Percentiles rank a stretch among this genome's conserved stretches.
Conservation (phyloP, 2,888 invertebrate genomes). For the Endomychus coccineus region DNA sequence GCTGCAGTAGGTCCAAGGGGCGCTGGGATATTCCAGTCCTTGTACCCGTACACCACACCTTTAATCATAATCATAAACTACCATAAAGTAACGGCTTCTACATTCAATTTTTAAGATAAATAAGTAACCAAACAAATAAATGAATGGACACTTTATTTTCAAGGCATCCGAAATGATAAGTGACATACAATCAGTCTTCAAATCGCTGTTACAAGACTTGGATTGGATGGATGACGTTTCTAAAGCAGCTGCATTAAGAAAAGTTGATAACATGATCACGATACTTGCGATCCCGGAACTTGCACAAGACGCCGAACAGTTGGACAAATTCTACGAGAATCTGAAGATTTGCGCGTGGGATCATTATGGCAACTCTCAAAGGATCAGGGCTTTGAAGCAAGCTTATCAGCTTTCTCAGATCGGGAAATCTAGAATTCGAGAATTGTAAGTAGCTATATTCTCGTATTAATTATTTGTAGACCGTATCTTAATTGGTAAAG, state of each 20-base stretch:
- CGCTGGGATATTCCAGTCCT: too few species aligned
- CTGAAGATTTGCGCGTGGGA: slow-evolving; percentile 38
- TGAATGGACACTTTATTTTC: slow-evolving; percentile 3
- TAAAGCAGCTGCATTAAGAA: slow-evolving; percentile 43
- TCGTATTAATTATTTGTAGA: too few species aligned
- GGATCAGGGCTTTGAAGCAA: slow-evolving; percentile 35
- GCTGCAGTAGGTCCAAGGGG: too few species aligned
- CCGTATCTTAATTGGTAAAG: too few species aligned
- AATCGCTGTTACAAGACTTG: slow-evolving; percentile 41
- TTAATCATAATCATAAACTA: too few species aligned
- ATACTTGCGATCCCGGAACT: slow-evolving; percentile 37
- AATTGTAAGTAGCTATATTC: slow-evolving; percentile 23
- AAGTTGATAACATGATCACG: slow-evolving; percentile 45
- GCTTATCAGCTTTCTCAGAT: slow-evolving; percentile 34
- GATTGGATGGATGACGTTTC: slow-evolving; percentile 51
- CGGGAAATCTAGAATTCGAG: slow-evolving; percentile 28
- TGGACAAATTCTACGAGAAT: slow-evolving; percentile 39
- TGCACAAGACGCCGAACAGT: slow-evolving; percentile 22
- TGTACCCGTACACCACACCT: too few species aligned
- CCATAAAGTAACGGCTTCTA: too few species aligned
- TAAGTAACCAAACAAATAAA: background rate
- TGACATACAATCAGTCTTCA: slow-evolving; percentile 44
- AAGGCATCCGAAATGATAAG: slow-evolving; percentile 41
- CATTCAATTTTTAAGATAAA: slow-evolving; percentile 6
- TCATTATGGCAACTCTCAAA: slow-evolving; percentile 38